Conservation (phyloP, 2,113 vertebrate genomes). For the Pseudopipra pipra region DNA sequence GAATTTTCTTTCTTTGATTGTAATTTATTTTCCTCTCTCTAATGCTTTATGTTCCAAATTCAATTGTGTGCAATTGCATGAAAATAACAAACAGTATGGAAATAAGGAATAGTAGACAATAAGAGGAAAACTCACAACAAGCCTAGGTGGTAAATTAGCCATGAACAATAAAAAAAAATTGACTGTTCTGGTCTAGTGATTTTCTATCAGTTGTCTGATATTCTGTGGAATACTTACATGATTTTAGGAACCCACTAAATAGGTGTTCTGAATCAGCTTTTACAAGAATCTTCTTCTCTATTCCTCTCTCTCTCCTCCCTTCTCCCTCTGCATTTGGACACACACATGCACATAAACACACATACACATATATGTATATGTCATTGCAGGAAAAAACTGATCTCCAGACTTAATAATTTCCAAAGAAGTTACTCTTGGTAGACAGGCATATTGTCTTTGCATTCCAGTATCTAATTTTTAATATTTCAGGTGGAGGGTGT, state of each 20-base stretch:
- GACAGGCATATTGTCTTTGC: neutral
- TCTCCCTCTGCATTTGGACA: neutral
- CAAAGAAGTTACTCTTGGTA: neutral
- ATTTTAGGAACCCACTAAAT: neutral
- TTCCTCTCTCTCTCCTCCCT: neutral
- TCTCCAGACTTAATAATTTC: neutral
- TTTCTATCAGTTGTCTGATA: neutral
- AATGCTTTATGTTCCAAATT: conserved; percentile 56
- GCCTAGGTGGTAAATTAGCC: conserved; percentile 34
- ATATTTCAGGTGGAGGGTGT: neutral
- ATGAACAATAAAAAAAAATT: conserved; percentile 37
- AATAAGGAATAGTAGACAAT: conserved; percentile 34
- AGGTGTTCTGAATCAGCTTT: neutral
- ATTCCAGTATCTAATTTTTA: neutral
- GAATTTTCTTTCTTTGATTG: conserved; percentile 30
- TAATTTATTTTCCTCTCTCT: conserved; percentile 37
- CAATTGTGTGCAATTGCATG: conserved; percentile 52
- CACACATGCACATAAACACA: too few relatives aligned
- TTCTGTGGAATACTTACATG: neutral
- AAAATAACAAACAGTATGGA: conserved; percentile 46
- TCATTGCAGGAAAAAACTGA: neutral
- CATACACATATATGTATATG: fast-evolving
- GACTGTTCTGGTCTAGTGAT: neutral
- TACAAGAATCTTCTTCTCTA: neutral
- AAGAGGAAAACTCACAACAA: conserved; percentile 18